Evolutionary conservation across 2,113 vertebrate genomes (phyloP).

Genomic region (Macroglossus sobrinus): DNA sequence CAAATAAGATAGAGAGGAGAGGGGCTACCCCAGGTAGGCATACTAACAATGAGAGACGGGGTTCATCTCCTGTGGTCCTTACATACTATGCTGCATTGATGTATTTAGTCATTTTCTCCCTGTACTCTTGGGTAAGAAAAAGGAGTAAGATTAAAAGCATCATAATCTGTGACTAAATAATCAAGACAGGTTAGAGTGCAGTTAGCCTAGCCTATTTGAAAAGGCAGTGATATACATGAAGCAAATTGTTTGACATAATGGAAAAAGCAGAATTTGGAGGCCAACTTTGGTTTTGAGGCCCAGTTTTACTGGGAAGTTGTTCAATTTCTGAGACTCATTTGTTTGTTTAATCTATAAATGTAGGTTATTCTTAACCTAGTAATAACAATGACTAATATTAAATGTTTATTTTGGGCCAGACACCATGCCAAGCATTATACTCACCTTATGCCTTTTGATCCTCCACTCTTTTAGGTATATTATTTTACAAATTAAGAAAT

Average conservation of each 20-base stretch:
- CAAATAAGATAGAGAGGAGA: not conserved
- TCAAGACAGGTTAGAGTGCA: not conserved
- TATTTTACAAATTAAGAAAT: constrained; percentile 7
- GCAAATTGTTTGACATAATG: not conserved
- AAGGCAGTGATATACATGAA: not conserved
- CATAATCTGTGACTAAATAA: not conserved
- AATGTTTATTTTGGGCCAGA: not conserved
- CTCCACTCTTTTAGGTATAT: not conserved
- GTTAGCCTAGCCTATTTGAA: not conserved
- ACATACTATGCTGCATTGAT: not conserved
- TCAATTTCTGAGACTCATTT: not conserved
- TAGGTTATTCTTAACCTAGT: not conserved
- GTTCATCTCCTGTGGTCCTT: not conserved
- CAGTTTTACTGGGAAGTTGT: not conserved
- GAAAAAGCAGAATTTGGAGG: not conserved
- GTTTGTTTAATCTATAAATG: not conserved
- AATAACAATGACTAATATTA: not conserved
- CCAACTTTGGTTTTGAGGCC: not conserved
- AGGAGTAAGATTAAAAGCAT: not conserved
- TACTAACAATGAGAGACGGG: not conserved
- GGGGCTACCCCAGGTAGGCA: not conserved
- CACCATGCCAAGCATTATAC: not conserved
- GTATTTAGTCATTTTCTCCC: not conserved
- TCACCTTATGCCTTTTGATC: constrained; percentile 4
- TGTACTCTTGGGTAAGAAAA: not conserved